Evolutionary conservation across 2,113 vertebrate species (phyloP), one percentile per base, ranked within the genome.

Genomic region (Marmota monax): DNA sequence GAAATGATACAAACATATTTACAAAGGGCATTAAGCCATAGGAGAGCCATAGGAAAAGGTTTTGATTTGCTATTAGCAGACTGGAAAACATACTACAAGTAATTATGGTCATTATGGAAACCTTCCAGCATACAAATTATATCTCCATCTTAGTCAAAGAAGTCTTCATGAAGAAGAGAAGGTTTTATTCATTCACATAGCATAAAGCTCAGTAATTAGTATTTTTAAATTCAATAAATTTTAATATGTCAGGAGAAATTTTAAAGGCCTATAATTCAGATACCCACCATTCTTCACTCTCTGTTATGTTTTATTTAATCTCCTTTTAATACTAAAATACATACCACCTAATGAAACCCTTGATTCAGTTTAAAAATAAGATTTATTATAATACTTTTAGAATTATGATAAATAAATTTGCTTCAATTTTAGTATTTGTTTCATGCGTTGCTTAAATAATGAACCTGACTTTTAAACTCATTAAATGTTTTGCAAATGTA

Each of bases 401-500:
- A 94, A 85, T 88, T 72, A 11, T 39, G 1, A 16, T 88, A 84
- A 83, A 77, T 74, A 73, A 69, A 79, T 3, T 88, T 56, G 11
- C 3, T 92, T 90, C 34, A 83, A 29, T 73, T 95, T 95, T 67
- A 61, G 86, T 79, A 61, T 56, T 92, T 90, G 11, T 67, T 32
- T 79, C 8, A 17, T 69, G 16, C 84, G 7, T 69, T 92, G 39
- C 76, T 39, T 39, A 87, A 96, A 65, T 74, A 80, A 95, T 65
- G 39, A 88, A 16, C 53, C 7, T 88, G 65, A 84, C 18, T 82
- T 90, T 92, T 77, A 88, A 94, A 73, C 7, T 72, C 11, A 63
- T 91, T 84, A 92, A 56, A 20, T 77, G 77, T 77, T 96, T 80
- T 92, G 2, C 5, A 95, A 86, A 74, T 51, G 7, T 34, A 88